Base-by-base conservation (phyloP, 2,888 invertebrate genomes). In the Antheraea assamensis region DNA sequence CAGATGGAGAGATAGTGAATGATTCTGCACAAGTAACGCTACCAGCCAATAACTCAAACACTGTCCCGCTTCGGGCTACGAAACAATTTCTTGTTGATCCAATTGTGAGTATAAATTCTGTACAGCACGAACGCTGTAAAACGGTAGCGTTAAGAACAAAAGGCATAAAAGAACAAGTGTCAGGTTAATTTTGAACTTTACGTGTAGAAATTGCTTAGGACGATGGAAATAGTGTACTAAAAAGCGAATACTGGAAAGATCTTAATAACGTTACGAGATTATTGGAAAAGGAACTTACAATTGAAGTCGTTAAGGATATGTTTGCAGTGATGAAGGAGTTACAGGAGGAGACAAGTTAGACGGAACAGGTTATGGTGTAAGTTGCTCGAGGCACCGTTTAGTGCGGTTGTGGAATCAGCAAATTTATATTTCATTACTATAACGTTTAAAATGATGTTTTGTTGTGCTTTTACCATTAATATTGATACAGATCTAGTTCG, bases 1-100 rank as follows among this genome's bases (percentile, higher is more conserved):
- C 85, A 91, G 92, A 93, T 92, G 90, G 83, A 80, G 79, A 88
- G 92, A 93, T 92, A 91, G 88, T 81, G 87, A 86, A 85, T 87
- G 90, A 88, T 87, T 90, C 83, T 79, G 83, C 83, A 80, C 87
- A 80, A 85, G 88, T 87, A 90, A 87, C 81, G 88, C 91, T 89
- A 88, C 90, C 83, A 85, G 84, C 82, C 84, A 84, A 88, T 91
- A 90, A 88, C 83, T 90, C 85, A 85, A 83, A 78, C 79, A 83
- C 84, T 84, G 85, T 83, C 83, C 81, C 81, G 86, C 92, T 86
- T 75, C 78, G 76, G 90, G 91, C 90, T 82, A 87, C 81, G 83
- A 86, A 88, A 84, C 85, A 84, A 87, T 88, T 90, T 84, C 82
- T 82, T 82, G 83, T 84, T 87, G 89, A 89, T 87, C 86, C 88